A percentile compares a stretch with the other conserved stretches of the same genome.
Conservation (phyloP, 2,888 invertebrate species). For the Melanargia galathea region DNA sequence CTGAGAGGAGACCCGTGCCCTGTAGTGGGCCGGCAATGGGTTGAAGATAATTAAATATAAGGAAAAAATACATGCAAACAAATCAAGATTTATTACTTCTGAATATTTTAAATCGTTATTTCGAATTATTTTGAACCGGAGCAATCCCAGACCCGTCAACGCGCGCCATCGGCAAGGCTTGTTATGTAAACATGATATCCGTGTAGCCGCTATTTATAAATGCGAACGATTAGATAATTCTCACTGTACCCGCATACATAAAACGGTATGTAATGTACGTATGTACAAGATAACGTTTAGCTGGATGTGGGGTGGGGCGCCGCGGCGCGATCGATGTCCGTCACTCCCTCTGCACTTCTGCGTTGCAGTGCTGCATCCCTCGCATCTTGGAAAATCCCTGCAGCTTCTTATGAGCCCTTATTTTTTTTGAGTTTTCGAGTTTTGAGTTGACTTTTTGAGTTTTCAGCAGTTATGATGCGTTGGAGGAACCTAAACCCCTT, state of each 20-base stretch:
- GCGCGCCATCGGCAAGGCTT: constrained; percentile 17
- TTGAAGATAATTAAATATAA: too few species aligned
- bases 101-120: neutral
- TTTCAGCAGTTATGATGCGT: neutral
- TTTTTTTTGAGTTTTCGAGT: neutral
- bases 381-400: constrained; percentile 42
- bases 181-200: constrained; percentile 27
- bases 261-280: constrained; percentile 31
- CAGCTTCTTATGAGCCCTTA: constrained; percentile 23
- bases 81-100: neutral
- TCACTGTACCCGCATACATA: constrained; percentile 11
- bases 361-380: constrained; percentile 66
- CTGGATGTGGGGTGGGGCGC: constrained; percentile 45
- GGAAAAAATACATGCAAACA: neutral
- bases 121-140: constrained; percentile 13
- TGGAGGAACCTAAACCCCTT: neutral
- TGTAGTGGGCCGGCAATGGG: too few species aligned
- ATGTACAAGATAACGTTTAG: constrained; percentile 63
- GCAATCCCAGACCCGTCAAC: neutral
- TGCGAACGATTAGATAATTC: constrained; percentile 24
- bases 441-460: neutral
- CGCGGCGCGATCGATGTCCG: constrained; percentile 68
- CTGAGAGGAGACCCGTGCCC: too few species aligned
- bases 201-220: constrained; percentile 21
- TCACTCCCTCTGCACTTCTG: constrained; percentile 61